phyloP scores from a whole-genome alignment of 2,797 vertebrate genomes.

The Myotis daubentonii region DNA sequence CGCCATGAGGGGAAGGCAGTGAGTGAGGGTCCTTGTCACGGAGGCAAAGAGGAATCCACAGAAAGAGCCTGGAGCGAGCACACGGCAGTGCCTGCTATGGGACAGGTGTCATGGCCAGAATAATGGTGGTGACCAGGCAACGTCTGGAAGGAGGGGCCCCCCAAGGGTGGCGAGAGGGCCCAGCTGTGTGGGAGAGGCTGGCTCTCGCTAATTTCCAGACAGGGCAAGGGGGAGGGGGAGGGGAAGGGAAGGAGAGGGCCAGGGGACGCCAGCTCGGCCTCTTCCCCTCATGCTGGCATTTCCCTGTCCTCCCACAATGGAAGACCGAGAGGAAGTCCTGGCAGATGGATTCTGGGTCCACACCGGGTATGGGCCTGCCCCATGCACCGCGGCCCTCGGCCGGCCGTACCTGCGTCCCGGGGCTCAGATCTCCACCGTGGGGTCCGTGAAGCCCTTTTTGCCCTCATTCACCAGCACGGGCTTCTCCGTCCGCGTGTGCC shows the following conservation, averaged over 20 bases:
- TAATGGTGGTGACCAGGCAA: fast-evolving
- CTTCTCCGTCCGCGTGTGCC: slow-evolving; percentile 99
- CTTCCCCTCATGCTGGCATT: background rate
- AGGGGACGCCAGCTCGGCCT: background rate
- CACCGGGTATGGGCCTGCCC: background rate
- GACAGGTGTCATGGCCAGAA: background rate
- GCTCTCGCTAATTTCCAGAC: background rate
- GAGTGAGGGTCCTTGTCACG: background rate
- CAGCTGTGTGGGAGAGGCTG: background rate
- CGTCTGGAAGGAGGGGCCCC: background rate
- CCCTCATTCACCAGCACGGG: slow-evolving; percentile 98
- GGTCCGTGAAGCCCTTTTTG: slow-evolving; percentile 98
- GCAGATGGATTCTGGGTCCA: background rate
- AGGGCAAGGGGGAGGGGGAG: background rate
- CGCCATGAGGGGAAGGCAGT: background rate
- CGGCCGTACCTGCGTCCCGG: slow-evolving; percentile 64
- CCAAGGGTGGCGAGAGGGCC: background rate
- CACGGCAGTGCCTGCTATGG: background rate
- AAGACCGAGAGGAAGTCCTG: background rate
- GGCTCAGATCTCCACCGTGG: slow-evolving; percentile 96
- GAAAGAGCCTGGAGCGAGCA: background rate
- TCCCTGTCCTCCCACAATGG: background rate
- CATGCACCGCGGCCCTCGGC: fast-evolving
- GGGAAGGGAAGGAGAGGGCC: background rate
- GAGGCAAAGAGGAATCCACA: background rate